Base-by-base conservation (phyloP, 2,797 vertebrate genomes). In the Takifugu ocellatus region DNA sequence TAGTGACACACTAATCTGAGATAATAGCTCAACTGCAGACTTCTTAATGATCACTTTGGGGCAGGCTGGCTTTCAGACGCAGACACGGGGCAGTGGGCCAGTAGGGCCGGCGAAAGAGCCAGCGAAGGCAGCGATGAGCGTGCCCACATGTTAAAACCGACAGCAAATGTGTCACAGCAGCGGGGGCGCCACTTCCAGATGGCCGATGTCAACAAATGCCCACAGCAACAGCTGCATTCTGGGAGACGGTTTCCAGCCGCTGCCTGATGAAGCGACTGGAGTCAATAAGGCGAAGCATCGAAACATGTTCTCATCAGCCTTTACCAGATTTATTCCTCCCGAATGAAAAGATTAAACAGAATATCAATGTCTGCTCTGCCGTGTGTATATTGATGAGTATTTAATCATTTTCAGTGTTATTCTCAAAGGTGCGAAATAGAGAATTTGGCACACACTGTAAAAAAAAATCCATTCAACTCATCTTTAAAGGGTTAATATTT, bases 21-120 rank as follows among this genome's bases (percentile, higher is more conserved):
- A 85, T 89, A 90, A 90, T 84, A 77, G 84, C 78, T 83, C 78
- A 78, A 80, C 84, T 80, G 72, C 73, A 60, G 81, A 75, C 71
- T 75, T 84, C 79, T 77, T 87, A 88, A 90, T 83, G 86, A 78
- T 79, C 75, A 84, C 79, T 87, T 79, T 78, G 68, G 36, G 70
- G 72, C 62, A 5, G 54, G 76, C 61, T 58, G 68, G 77, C 79
- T 79, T 63, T 70, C 66, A 79, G 76, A 55, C 31, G 33, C 71
- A 75, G 49, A 70, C 64, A 54, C 66, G 29, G 74, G 68, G 65
- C 79, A 75, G 59, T 60, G 21, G 64, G 72, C 66, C 77, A 75
- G 70, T 33, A 67, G 59, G 47, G 42, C 59, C 49, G 49, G 61
- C 9, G 25, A 75, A 54, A 49, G 49, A 52, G 42, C 39, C 74